Conservation (phyloP, 2,888 invertebrate genomes). For the Drosophila pseudotalamancana region DNA sequence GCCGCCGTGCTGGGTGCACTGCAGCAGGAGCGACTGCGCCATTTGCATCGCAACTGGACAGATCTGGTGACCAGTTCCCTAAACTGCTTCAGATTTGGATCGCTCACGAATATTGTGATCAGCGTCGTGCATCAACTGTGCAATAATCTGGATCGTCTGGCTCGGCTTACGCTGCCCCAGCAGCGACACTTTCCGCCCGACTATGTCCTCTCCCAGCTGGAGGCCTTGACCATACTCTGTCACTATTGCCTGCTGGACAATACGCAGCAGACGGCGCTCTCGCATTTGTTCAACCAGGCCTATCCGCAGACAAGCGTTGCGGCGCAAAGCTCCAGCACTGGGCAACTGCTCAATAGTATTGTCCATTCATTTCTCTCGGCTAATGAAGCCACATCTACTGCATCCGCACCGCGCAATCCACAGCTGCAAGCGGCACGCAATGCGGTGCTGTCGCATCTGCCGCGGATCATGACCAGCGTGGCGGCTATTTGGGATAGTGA, state of each 20-base stretch:
- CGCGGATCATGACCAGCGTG: conserved; percentile 91
- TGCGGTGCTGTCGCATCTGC: conserved; percentile 91
- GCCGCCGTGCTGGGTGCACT: conserved; percentile 91
- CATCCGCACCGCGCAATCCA: conserved; percentile 79
- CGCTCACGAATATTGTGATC: conserved; percentile 90
- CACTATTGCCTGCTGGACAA: conserved; percentile 90
- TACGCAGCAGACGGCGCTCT: conserved; percentile 86
- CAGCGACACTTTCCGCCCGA: conserved; percentile 87
- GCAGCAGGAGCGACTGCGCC: conserved; percentile 88
- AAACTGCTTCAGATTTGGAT: conserved; percentile 90
- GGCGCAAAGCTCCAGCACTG: conserved; percentile 86
- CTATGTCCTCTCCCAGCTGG: conserved; percentile 91
- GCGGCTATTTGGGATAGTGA: conserved; percentile 92
- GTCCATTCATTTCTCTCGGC: conserved; percentile 91
- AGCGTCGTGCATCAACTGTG: conserved; percentile 91
- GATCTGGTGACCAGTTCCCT: conserved; percentile 91
- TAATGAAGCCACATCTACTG: conserved; percentile 59
- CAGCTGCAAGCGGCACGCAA: conserved; percentile 87
- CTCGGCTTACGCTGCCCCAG: conserved; percentile 81
- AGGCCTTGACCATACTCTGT: conserved; percentile 90
- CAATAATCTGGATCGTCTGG: conserved; percentile 89
- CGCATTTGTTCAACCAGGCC: conserved; percentile 86
- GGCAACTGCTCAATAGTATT: conserved; percentile 91
- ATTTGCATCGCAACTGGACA: conserved; percentile 93
- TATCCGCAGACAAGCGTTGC: conserved; percentile 85